These are phyloP conservation scores for Cheilosia pagana DNA, from an alignment of 2,888 invertebrate genomes.

Conservation along the genomic window DNA sequence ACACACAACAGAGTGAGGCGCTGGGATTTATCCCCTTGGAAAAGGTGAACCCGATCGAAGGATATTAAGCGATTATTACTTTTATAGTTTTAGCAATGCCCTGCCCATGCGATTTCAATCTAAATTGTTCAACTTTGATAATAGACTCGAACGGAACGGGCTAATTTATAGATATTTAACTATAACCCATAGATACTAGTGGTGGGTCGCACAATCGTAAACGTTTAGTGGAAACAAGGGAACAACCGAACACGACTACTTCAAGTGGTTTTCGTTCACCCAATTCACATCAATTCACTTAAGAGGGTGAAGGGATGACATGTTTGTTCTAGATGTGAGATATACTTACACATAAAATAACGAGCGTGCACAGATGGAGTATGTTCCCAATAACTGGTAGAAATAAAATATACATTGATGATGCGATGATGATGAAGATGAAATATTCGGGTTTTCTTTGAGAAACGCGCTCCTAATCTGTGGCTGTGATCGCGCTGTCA, in stretches of 20 bases:
- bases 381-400: conserved; percentile 41
- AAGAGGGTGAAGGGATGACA: conserved; percentile 71
- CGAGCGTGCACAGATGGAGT: conserved; percentile 38
- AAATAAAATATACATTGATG: background rate
- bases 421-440: conserved; percentile 14
- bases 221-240: conserved; percentile 30
- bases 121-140: conserved; percentile 60
- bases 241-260: conserved; percentile 24
- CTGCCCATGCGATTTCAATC: conserved; percentile 53
- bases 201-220: conserved; percentile 16
- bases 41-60: conserved; percentile 65
- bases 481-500: conserved; percentile 53
- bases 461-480: conserved; percentile 51
- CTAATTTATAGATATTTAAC: conserved; percentile 69
- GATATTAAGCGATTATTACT: conserved; percentile 70
- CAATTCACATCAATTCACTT: conserved; percentile 63
- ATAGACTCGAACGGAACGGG: conserved; percentile 42
- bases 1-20: background rate
- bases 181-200: conserved; percentile 30
- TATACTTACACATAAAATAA: conserved; percentile 39
- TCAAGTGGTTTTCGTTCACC: conserved; percentile 67
- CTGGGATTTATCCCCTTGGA: conserved; percentile 1
- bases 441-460: conserved; percentile 57
- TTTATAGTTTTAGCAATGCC: conserved; percentile 61
- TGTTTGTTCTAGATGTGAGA: conserved; percentile 71